A percentile compares a stretch with the other conserved stretches of the same genome.
These are phyloP conservation scores for Anoplolepis gracilipes DNA, from an alignment of 1,140 invertebrate species.

Conservation along the genomic window DNA sequence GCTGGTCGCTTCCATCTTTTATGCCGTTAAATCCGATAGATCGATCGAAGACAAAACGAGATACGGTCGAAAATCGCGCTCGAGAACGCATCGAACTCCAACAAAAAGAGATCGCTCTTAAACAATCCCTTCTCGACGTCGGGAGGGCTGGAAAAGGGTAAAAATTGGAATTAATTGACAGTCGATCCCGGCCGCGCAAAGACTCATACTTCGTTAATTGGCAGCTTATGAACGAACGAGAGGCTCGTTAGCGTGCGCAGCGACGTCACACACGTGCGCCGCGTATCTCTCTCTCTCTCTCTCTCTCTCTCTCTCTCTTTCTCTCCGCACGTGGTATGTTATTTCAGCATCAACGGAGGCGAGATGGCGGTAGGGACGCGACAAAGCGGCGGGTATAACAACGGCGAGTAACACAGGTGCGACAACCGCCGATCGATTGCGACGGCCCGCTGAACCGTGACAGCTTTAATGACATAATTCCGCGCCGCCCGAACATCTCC, in stretches of 20 bases:
- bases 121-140: neutral
- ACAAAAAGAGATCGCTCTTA: neutral
- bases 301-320: too few relatives aligned
- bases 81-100: neutral
- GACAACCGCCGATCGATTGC: slow-evolving; percentile 59
- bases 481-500: slow-evolving; percentile 3
- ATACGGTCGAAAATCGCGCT: neutral
- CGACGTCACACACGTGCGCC: slow-evolving; percentile 33
- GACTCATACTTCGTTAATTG: slow-evolving; percentile 83
- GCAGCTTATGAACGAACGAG: slow-evolving; percentile 82
- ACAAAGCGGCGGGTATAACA: slow-evolving; percentile 70
- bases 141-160: slow-evolving; percentile 50
- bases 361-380: slow-evolving; percentile 33
- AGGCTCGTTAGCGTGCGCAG: slow-evolving; percentile 81
- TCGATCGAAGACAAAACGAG: neutral
- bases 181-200: slow-evolving; percentile 76
- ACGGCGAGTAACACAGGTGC: slow-evolving; percentile 67
- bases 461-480: slow-evolving; percentile 73
- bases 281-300: too few relatives aligned
- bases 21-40: neutral
- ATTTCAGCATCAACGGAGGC: slow-evolving; percentile 62
- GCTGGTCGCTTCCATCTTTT: neutral
- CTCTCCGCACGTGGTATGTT: slow-evolving; percentile 56
- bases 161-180: slow-evolving; percentile 84
- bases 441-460: slow-evolving; percentile 72